A percentile compares a stretch with the other conserved stretches of the same genome.
These are phyloP conservation scores for Protodeltote pygarga DNA, from an alignment of 2,888 invertebrate species.

Conservation along the genomic window DNA sequence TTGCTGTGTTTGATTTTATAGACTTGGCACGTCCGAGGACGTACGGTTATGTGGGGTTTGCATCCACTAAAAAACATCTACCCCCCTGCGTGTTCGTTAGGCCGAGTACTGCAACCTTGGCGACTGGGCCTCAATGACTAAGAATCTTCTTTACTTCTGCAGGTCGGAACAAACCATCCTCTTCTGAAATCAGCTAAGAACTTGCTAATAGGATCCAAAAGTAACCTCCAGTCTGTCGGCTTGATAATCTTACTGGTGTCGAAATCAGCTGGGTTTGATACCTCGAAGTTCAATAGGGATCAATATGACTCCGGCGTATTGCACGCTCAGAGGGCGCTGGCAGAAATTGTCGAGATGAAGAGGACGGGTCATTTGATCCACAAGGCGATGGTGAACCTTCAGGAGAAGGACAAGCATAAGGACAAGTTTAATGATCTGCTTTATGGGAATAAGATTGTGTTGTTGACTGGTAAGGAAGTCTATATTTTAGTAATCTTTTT, in stretches of 20 bases:
- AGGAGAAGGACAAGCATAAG: conserved; percentile 65
- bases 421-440: conserved; percentile 74
- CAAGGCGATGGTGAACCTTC: conserved; percentile 77
- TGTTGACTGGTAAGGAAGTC: conserved; percentile 70
- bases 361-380: conserved; percentile 80
- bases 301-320: conserved; percentile 74
- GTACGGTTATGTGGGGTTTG: no score
- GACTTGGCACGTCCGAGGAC: no score
- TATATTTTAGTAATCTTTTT: no score
- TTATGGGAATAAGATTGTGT: conserved; percentile 78
- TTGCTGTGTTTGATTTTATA: no score
- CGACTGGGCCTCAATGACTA: background rate
- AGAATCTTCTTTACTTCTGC: conserved; percentile 5
- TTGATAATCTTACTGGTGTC: conserved; percentile 74
- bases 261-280: conserved; percentile 74
- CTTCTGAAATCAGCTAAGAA: conserved; percentile 79
- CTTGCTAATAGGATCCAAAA: conserved; percentile 77
- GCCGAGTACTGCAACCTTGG: background rate
- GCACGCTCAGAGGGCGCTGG: conserved; percentile 81
- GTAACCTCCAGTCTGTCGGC: conserved; percentile 79
- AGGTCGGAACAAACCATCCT: conserved; percentile 81
- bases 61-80: no score
- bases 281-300: conserved; percentile 58
- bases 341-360: conserved; percentile 84
- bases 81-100: no score